Percentiles rank a stretch among this genome's conserved stretches.
Evolutionary conservation across 1,140 invertebrate species (phyloP).

Genomic region (Scaptomyza hsui): DNA sequence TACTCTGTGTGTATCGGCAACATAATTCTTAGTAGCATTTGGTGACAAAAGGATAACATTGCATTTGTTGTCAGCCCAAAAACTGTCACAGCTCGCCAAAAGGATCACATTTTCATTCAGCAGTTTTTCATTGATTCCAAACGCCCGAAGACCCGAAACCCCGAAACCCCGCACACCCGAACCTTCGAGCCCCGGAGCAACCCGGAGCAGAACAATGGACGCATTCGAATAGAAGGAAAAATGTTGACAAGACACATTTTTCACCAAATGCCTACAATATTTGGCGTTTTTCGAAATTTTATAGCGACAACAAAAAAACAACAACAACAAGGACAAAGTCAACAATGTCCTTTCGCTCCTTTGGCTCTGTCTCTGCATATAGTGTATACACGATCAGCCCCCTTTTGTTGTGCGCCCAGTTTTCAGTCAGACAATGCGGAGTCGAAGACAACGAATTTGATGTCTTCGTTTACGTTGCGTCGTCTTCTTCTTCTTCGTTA

Average conservation of each 20-base stretch:
- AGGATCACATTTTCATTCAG: slow-evolving; percentile 56
- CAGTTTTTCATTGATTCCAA: slow-evolving; percentile 43
- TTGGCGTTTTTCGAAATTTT: slow-evolving; percentile 51
- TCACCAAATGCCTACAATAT: slow-evolving; percentile 56
- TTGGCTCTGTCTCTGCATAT: too few relatives aligned
- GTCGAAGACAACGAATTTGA: slow-evolving; percentile 19
- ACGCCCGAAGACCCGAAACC: not conserved
- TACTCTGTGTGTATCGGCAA: slow-evolving; percentile 25
- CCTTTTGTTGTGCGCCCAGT: slow-evolving; percentile 57
- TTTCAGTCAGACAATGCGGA: slow-evolving; percentile 47
- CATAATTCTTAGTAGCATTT: slow-evolving; percentile 55
- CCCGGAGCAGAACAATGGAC: slow-evolving; percentile 33
- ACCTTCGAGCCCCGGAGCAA: not conserved
- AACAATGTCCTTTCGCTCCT: slow-evolving; percentile 44
- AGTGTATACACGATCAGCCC: slow-evolving; percentile 65
- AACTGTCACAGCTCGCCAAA: slow-evolving; percentile 55
- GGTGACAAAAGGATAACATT: slow-evolving; percentile 58
- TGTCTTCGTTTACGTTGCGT: slow-evolving; percentile 24
- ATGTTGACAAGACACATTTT: slow-evolving; percentile 59
- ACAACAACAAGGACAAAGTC: slow-evolving; percentile 28
- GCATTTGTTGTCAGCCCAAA: slow-evolving; percentile 58
- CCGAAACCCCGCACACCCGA: slow-evolving; percentile 5
- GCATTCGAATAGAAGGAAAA: slow-evolving; percentile 51
- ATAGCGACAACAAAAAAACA: slow-evolving; percentile 39
- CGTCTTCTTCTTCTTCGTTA: slow-evolving; percentile 4